Evolutionary conservation across 2,888 invertebrate species (phyloP).

Genomic region (Archips xylosteana): DNA sequence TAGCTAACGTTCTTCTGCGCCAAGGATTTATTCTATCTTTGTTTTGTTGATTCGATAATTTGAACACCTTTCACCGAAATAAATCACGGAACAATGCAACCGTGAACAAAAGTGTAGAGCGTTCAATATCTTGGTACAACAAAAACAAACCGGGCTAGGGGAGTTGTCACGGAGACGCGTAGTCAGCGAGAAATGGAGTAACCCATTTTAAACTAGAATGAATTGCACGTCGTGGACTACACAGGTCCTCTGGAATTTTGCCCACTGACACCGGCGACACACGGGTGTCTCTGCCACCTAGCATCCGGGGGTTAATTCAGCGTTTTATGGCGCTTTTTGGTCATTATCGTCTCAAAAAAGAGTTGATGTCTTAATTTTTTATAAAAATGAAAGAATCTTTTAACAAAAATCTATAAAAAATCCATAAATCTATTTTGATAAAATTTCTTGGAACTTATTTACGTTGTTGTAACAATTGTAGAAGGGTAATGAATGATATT

Average conservation of each 20-base stretch:
- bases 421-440: no score
- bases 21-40: background rate
- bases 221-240: slow-evolving; percentile 81
- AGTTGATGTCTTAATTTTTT: no score
- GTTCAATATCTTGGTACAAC: slow-evolving; percentile 61
- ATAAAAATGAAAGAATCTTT: no score
- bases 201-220: slow-evolving; percentile 83
- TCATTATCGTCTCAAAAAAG: no score
- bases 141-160: slow-evolving; percentile 66
- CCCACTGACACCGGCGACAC: slow-evolving; percentile 69
- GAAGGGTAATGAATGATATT: no score
- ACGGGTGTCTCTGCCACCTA: slow-evolving; percentile 48
- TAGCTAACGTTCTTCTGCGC: background rate
- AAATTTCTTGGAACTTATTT: no score
- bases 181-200: slow-evolving; percentile 81
- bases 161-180: slow-evolving; percentile 75
- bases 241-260: slow-evolving; percentile 81
- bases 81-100: slow-evolving; percentile 37
- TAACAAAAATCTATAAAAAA: no score
- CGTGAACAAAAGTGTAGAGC: slow-evolving; percentile 41
- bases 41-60: slow-evolving; percentile 24
- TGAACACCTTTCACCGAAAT: slow-evolving; percentile 36
- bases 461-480: no score
- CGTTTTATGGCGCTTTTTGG: no score
- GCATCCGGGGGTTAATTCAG: slow-evolving; percentile 6